Conservation (phyloP, 2,113 vertebrate genomes). For the Pionites leucogaster region DNA sequence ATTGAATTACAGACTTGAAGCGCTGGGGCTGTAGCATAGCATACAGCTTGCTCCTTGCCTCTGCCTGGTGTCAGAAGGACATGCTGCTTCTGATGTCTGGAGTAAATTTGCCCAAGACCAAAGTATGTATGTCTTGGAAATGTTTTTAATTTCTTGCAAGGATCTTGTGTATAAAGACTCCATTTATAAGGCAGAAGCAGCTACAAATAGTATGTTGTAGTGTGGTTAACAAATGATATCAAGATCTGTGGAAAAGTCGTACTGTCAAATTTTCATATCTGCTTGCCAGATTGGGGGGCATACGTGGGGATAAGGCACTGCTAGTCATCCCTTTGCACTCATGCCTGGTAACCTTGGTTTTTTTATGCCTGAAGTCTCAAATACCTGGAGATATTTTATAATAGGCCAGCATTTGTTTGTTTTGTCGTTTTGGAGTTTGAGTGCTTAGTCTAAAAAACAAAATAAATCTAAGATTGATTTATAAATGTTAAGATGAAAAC, state of each 20-base stretch:
- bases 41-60: background rate
- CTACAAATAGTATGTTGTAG: background rate
- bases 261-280: background rate
- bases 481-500: background rate
- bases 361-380: background rate
- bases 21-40: background rate
- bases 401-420: background rate
- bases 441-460: background rate
- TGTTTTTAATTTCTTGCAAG: background rate
- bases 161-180: background rate
- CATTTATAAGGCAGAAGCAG: background rate
- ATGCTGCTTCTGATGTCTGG: background rate
- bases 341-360: background rate
- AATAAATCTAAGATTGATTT: background rate
- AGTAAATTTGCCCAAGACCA: background rate
- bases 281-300: background rate
- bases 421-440: background rate
- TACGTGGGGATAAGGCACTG: background rate
- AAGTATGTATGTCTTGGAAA: background rate
- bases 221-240: background rate
- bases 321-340: background rate
- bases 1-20: background rate
- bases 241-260: background rate
- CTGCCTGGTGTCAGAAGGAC: background rate
- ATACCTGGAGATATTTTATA: background rate